Conservation (phyloP, 2,113 vertebrate species). For the Oreochromis aureus region DNA sequence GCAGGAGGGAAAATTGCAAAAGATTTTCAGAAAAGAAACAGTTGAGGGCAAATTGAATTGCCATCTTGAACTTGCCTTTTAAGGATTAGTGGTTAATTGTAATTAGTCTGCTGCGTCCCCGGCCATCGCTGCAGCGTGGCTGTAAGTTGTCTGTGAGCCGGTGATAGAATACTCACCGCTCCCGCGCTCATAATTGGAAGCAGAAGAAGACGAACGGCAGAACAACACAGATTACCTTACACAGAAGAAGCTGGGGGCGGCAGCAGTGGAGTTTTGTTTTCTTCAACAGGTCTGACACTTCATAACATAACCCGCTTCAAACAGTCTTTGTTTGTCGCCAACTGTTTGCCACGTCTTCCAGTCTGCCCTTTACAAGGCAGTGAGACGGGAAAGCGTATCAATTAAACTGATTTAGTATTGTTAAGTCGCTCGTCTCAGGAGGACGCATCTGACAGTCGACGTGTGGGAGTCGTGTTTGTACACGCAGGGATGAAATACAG, state of each 20-base stretch:
- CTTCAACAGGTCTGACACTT: slow-evolving; percentile 41
- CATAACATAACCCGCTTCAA: slow-evolving; percentile 19
- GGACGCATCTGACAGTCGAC: background rate
- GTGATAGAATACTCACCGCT: slow-evolving; percentile 65
- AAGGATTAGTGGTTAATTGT: slow-evolving; percentile 70
- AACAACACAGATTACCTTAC: slow-evolving; percentile 16
- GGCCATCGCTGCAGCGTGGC: slow-evolving; percentile 30
- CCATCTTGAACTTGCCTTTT: slow-evolving; percentile 57
- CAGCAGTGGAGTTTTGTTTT: slow-evolving; percentile 6
- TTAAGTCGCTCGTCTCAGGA: background rate
- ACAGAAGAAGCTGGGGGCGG: slow-evolving; percentile 4
- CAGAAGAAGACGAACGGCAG: slow-evolving; percentile 24
- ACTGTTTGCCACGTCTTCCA: slow-evolving; percentile 30
- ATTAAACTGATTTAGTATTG: slow-evolving; percentile 15
- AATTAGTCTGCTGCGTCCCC: slow-evolving; percentile 57
- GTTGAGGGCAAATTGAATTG: slow-evolving; percentile 63
- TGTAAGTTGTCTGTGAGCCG: slow-evolving; percentile 43
- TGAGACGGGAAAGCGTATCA: slow-evolving; percentile 9
- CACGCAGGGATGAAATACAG: slow-evolving; percentile 5
- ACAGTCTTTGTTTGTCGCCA: slow-evolving; percentile 30
- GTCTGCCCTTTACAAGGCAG: slow-evolving; percentile 7
- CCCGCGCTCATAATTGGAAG: slow-evolving; percentile 48
- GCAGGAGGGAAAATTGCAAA: slow-evolving; percentile 39
- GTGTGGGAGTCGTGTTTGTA: slow-evolving; percentile 44
- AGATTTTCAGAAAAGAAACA: slow-evolving; percentile 43